Base-by-base conservation (phyloP, 2,113 vertebrate species). In the Bos indicus region DNA sequence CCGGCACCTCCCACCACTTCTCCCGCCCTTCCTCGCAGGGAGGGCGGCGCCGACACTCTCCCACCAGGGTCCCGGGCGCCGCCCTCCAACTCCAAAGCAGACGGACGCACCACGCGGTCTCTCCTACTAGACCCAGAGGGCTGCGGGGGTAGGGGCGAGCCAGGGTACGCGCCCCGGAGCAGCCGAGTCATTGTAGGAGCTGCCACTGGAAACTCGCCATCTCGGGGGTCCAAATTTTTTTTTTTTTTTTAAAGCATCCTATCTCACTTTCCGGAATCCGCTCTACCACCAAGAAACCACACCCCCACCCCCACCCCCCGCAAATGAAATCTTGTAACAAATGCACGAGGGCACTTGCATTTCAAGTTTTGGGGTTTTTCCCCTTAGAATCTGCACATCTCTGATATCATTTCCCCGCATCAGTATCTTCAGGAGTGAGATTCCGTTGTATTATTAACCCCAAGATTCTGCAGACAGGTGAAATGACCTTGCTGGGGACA, bases 51-150 rank as follows among this genome's bases (percentile, higher is more conserved):
- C 17, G 2, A 59, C 54, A 51, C 83, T 51, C 93, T 81, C 90
- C 90, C 89, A 74, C 86, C 64, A n/a, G 90, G 81, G 96, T 97
- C 90, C 56, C 9, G 52, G 97, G 97, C 88, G 46, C 96, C 97
- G 97, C 98, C 98, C 97, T 97, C 95, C 93, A 84, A 56, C 90
- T 92, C 84, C 4, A 23, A 62, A 78, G 89, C 71, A 23, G 40
- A 48, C 64, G 0, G 15, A 80, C 4, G 46, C 51, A 28, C 91
- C 71, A 19, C 71, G 11, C 56, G 0, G 28, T 62, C 28, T 30
- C 62, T 46, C n/a, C 25, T 46, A 2, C 48, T 9, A 33, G 5
- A 26, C 16, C 0, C 5, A 23, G 62, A 77, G 23, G 16, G 36
- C 40, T 2, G 48, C 23, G 7, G 5, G 52, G n/a, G 52, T 23